A percentile compares a stretch with the other conserved stretches of the same genome.
Conservation (phyloP, 2,888 invertebrate genomes). For the Cephus rjabovi region DNA sequence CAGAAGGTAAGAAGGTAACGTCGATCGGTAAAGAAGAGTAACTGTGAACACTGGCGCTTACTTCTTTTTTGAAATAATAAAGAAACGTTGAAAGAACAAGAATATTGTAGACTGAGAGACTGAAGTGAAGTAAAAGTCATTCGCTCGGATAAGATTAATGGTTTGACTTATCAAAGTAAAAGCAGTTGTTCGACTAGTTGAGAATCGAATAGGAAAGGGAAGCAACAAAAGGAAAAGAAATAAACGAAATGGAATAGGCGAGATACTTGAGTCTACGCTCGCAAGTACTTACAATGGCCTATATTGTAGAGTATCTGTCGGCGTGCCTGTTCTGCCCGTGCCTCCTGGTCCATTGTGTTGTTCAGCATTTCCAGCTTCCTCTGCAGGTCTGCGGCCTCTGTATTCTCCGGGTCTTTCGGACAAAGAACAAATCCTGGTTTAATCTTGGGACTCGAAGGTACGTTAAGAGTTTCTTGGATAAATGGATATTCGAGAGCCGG, state of each 20-base stretch:
- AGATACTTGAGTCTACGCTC: not conserved
- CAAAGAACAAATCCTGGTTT: conserved; percentile 34
- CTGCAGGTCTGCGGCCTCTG: conserved; percentile 88
- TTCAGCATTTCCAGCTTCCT: conserved; percentile 91
- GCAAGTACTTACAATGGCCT: conserved; percentile 79
- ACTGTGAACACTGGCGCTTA: not conserved
- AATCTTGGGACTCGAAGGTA: not conserved
- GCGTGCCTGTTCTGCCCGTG: conserved; percentile 79
- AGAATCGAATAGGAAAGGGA: not conserved
- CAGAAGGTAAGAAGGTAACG: not conserved
- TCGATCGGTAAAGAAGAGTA: not conserved
- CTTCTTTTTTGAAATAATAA: not conserved
- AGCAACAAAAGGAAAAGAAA: not conserved
- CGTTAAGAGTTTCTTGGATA: not conserved
- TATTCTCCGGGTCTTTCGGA: conserved; percentile 85
- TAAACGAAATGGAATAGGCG: not conserved
- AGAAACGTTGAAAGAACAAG: not conserved
- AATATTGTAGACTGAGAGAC: not conserved
- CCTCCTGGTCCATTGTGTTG: conserved; percentile 90
- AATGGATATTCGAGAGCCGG: not conserved
- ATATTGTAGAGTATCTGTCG: conserved; percentile 82
- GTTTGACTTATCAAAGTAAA: not conserved
- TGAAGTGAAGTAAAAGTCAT: too few species aligned
- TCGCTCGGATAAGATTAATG: not conserved
- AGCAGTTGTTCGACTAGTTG: not conserved